phyloP scores from a whole-genome alignment of 2,888 invertebrate genomes.

The Troides aeacus region DNA sequence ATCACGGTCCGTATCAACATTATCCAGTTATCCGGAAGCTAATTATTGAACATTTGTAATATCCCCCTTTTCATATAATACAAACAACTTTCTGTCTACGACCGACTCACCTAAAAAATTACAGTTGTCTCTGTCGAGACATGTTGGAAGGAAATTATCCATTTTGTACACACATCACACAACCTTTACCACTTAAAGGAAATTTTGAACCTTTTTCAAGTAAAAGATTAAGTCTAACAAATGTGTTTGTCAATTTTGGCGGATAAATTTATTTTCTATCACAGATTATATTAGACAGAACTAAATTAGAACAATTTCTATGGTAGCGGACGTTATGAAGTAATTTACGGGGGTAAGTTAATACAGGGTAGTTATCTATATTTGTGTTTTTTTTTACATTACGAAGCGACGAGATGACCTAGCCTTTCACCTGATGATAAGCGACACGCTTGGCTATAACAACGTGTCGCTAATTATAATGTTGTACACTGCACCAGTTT shows the following conservation, averaged over 20 bases:
- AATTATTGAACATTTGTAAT: background rate
- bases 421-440: no score
- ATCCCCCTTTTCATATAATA: background rate
- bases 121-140: conserved; percentile 16
- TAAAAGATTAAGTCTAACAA: background rate
- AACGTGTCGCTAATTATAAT: no score
- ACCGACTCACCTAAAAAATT: conserved; percentile 16
- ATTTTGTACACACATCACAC: conserved; percentile 1
- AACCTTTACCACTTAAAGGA: background rate
- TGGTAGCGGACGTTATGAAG: background rate
- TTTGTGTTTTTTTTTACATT: no score
- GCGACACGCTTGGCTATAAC: no score
- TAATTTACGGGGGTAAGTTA: background rate
- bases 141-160: background rate
- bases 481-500: no score
- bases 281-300: conserved; percentile 1
- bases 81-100: background rate
- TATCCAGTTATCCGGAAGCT: background rate
- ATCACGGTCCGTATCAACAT: background rate
- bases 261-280: conserved; percentile 4
- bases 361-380: no score
- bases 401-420: no score
- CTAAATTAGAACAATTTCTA: background rate
- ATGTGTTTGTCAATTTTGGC: conserved; percentile 16
- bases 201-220: background rate